Evolutionary conservation across 2,888 invertebrate species (phyloP).

Genomic region (Achlya flavicornis): DNA sequence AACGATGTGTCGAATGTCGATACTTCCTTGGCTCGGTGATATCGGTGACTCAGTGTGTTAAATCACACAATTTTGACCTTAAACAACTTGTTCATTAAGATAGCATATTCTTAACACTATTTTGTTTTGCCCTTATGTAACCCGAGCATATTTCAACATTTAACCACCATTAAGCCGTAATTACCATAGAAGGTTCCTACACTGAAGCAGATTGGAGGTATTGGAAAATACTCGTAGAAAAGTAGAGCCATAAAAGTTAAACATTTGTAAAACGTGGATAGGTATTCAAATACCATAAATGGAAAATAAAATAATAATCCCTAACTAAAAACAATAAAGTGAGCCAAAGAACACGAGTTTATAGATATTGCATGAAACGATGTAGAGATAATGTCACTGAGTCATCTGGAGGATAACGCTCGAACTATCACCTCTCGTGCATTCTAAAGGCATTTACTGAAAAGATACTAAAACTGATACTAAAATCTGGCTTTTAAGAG

Average conservation of each 20-base stretch:
- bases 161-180: too few species aligned
- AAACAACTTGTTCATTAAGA: not conserved
- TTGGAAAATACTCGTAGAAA: too few species aligned
- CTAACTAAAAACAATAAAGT: not conserved
- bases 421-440: not conserved
- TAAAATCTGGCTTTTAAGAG: conserved; percentile 33
- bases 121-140: not conserved
- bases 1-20: not conserved
- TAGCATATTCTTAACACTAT: not conserved
- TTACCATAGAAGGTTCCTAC: too few species aligned
- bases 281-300: not conserved
- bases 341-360: not conserved
- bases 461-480: conserved; percentile 19
- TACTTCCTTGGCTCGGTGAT: not conserved
- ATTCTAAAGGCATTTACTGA: conserved; percentile 3
- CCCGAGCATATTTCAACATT: not conserved
- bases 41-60: not conserved
- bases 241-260: not conserved
- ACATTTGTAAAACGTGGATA: not conserved
- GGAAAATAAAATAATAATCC: too few species aligned
- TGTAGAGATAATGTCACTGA: conserved; percentile 5
- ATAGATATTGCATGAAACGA: conserved; percentile 9
- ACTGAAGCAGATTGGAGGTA: too few species aligned
- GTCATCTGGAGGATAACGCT: conserved; percentile 4
- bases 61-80: not conserved